Conservation (phyloP, 2,113 vertebrate genomes). For the Smithornis capensis region DNA sequence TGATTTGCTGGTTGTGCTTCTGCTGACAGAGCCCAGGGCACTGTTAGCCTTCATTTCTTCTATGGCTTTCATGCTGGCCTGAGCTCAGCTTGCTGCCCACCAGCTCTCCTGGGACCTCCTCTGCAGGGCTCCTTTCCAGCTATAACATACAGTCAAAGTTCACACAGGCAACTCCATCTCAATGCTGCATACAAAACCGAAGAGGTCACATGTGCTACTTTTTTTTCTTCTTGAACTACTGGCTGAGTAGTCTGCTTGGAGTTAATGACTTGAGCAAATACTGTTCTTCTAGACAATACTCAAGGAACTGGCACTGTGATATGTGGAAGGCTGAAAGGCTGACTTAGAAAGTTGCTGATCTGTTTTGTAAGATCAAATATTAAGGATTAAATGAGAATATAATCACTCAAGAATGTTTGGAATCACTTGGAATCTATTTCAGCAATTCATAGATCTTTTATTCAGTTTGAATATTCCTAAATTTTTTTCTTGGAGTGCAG, state of each 20-base stretch:
- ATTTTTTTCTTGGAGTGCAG: not conserved
- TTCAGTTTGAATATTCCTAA: not conserved
- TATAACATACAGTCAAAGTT: not conserved
- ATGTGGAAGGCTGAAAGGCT: not conserved
- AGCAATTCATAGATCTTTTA: not conserved
- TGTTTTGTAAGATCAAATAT: not conserved
- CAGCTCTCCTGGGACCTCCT: no score
- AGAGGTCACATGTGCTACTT: rapidly evolving
- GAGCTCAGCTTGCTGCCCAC: rapidly evolving
- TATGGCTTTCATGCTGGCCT: not conserved
- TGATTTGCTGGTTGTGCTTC: not conserved
- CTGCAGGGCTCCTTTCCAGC: not conserved
- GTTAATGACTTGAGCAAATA: not conserved
- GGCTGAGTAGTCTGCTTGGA: not conserved
- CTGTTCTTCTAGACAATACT: not conserved
- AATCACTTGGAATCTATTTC: not conserved
- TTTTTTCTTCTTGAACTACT: not conserved
- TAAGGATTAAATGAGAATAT: not conserved
- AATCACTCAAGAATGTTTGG: not conserved
- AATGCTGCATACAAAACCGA: not conserved
- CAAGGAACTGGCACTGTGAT: not conserved
- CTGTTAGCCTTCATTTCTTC: not conserved
- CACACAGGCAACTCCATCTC: not conserved
- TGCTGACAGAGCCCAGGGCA: not conserved
- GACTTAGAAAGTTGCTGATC: not conserved